Evolutionary conservation across 1,140 invertebrate genomes (phyloP), one percentile per base, ranked within the genome.

Genomic region (Andrena cerasifolii): DNA sequence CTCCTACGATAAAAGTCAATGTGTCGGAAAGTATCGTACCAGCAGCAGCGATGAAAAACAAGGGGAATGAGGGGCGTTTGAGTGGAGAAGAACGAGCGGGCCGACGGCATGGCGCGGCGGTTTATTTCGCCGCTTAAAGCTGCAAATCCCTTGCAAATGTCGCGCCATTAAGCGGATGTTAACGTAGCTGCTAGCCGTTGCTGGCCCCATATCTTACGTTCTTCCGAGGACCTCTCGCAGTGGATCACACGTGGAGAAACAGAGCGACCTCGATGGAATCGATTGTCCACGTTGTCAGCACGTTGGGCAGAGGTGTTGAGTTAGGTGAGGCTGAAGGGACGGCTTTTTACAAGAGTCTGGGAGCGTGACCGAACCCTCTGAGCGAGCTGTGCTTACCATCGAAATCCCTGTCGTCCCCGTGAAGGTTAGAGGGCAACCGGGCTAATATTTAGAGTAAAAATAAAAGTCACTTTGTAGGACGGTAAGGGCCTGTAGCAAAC

Each of bases 11-110:
- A 68, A 58, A 76, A 76, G 53, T 68, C 40, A 76, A 76, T 75
- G 63, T 56, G 63, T 58, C 73, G 73, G 63, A 75, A 75, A 75
- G 62, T 66, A 45, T 75, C 49, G 66, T 40, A 49, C n/a, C 36
- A n/a, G 3, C 26, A n/a, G 3, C 26, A 24, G 12, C 5, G 24
- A 6, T 3, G 61, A 31, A 28, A 28, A 54, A 56, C 31, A 47
- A n/a, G 66, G 53, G 8, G n/a, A 24, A 62, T 3, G 3, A 10
- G 21, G 4, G 14, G 16, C 21, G 36, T 24, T 14, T 7, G 33
- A 5, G 8, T 24, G 21, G 6, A 62, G n/a, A 28, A 28, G 40
- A 45, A 43, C 51, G 14, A 54, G 36, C 36, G 18, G 21, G 56
- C 33, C 21, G 40, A 67, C 51, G 51, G n/a, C n/a, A n/a, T n/a